Percentiles rank a stretch among this genome's conserved stretches.
phyloP scores from a whole-genome alignment of 2,797 vertebrate genomes.

The Salarias fasciatus region DNA sequence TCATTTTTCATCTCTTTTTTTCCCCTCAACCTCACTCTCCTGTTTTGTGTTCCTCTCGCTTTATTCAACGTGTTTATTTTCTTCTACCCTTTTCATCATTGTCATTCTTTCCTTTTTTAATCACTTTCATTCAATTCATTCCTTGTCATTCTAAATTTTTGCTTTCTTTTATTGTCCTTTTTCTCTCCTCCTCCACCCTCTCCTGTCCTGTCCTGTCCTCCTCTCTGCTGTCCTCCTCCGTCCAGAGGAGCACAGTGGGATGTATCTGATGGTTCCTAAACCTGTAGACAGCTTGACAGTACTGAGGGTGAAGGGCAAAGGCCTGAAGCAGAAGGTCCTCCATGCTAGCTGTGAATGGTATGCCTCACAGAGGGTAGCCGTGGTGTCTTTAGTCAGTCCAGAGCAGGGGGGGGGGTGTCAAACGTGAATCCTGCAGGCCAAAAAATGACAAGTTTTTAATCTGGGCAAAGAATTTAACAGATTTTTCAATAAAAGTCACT shows the following conservation, averaged over 20 bases:
- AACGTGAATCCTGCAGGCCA: too few relatives aligned
- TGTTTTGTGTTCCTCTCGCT: too few relatives aligned
- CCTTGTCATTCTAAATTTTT: conserved; percentile 5
- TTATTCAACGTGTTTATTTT: too few relatives aligned
- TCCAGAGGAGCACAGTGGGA: conserved; percentile 90
- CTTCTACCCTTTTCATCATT: conserved; percentile 1
- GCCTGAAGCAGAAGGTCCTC: conserved; percentile 91
- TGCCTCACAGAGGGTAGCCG: conserved; percentile 1
- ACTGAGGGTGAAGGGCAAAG: conserved; percentile 92
- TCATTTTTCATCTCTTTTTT: too few relatives aligned
- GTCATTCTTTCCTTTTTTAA: background rate
- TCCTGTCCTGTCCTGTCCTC: conserved; percentile 60
- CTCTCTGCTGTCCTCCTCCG: conserved; percentile 54
- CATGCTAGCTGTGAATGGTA: conserved; percentile 91
- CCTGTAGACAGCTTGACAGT: conserved; percentile 91
- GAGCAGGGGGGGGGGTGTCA: too few relatives aligned
- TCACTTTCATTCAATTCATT: background rate
- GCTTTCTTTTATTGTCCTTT: conserved; percentile 21
- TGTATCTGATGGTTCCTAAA: conserved; percentile 93
- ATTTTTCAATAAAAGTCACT: too few relatives aligned
- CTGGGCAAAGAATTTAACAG: too few relatives aligned
- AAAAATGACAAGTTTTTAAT: too few relatives aligned
- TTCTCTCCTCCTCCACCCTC: conserved; percentile 62
- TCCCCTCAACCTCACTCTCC: too few relatives aligned
- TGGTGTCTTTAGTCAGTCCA: too few relatives aligned